Evolutionary conservation across 2,888 invertebrate species (phyloP).

Genomic region (Eristalinus aeneus): DNA sequence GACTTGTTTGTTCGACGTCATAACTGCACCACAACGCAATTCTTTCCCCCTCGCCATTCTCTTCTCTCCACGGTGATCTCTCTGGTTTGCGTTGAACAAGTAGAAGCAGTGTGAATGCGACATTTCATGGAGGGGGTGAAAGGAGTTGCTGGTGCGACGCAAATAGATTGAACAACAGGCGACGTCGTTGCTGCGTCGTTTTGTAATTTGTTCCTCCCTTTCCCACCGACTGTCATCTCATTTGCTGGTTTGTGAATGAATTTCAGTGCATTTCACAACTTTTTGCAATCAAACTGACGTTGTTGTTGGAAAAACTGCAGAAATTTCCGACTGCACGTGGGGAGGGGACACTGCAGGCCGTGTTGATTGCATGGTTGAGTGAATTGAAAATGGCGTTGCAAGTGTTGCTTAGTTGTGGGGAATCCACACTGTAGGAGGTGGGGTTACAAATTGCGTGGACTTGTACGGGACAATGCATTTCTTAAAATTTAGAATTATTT

Average conservation of each 20-base stretch:
- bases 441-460: no score
- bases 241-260: background rate
- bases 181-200: background rate
- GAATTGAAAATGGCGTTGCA: background rate
- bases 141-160: constrained; percentile 11
- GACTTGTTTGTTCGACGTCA: constrained; percentile 36
- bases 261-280: constrained; percentile 44
- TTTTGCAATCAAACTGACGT: background rate
- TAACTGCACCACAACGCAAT: background rate
- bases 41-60: background rate
- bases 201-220: background rate
- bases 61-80: background rate
- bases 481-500: no score
- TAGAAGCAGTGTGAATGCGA: background rate
- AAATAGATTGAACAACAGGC: constrained; percentile 37
- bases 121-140: background rate
- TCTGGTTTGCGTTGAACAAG: background rate
- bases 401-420: no score
- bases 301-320: background rate
- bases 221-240: background rate
- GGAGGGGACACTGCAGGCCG: background rate
- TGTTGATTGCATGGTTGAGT: background rate
- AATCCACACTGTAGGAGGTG: no score
- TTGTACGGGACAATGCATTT: no score
- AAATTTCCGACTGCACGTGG: background rate